These are phyloP conservation scores for Helicolenus hilgendorfi DNA, from an alignment of 2,797 vertebrate genomes.

Conservation along the genomic window DNA sequence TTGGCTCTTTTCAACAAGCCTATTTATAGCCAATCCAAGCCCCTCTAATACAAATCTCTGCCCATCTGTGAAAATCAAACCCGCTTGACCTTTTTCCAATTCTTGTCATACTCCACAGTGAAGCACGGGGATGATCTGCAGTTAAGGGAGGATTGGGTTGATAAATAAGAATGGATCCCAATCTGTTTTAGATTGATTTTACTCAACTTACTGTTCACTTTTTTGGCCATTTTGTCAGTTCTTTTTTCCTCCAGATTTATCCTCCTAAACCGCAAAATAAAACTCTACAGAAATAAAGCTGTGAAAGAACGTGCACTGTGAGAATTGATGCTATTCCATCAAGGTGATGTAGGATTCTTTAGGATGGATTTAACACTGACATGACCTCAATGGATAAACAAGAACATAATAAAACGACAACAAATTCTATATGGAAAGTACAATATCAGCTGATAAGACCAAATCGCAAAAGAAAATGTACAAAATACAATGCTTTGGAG, in stretches of 20 bases:
- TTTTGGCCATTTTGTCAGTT: background rate
- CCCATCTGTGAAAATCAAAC: conserved; percentile 67
- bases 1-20: conserved; percentile 53
- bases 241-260: background rate
- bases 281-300: background rate
- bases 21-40: conserved; percentile 59
- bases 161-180: conserved; percentile 53
- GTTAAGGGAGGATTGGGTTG: conserved; percentile 39
- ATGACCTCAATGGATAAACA: background rate
- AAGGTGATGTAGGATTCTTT: background rate
- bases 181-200: conserved; percentile 46
- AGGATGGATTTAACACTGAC: background rate
- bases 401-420: background rate
- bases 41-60: conserved; percentile 52
- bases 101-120: conserved; percentile 39
- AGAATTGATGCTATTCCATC: background rate
- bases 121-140: conserved; percentile 48
- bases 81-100: conserved; percentile 67
- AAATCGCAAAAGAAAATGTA: background rate
- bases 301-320: background rate
- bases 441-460: background rate
- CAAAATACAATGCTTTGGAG: no score
- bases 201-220: conserved; percentile 10
- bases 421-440: background rate
- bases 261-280: background rate